Evolutionary conservation across 2,888 invertebrate genomes (phyloP).

Genomic region (Nemoura dubitans): DNA sequence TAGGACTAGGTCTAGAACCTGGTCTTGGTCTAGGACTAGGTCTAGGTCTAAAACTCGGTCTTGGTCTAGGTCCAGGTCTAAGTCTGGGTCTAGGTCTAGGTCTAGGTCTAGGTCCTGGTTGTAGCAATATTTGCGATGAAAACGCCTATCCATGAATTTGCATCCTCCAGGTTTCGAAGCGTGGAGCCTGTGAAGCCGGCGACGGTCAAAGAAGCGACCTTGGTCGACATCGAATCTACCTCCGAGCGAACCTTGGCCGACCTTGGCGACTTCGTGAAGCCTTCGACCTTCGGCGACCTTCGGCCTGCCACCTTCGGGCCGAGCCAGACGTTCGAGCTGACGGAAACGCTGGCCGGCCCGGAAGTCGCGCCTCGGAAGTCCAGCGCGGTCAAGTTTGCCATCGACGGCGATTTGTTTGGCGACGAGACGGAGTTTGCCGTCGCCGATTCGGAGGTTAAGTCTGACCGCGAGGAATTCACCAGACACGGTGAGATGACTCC

Average conservation of each 20-base stretch:
- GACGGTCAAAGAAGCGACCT: constrained; percentile 46
- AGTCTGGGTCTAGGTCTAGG: too few species aligned
- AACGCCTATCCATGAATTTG: too few species aligned
- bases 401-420: neutral
- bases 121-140: too few species aligned
- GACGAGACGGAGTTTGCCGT: neutral
- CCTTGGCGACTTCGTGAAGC: neutral
- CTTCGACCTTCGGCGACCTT: neutral
- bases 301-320: neutral
- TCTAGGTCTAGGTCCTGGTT: too few species aligned
- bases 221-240: constrained; percentile 50
- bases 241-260: neutral
- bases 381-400: too few species aligned
- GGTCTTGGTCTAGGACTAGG: too few species aligned
- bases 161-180: too few species aligned
- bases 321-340: neutral
- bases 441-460: neutral
- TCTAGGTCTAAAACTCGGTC: too few species aligned
- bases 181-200: neutral
- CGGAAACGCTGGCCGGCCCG: neutral
- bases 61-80: too few species aligned
- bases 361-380: too few species aligned
- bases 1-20: too few species aligned
- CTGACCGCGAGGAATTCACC: neutral
- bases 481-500: too few species aligned